Percentiles rank a stretch among this genome's conserved stretches.
phyloP scores from a whole-genome alignment of 2,888 invertebrate species.

The Drosophila eohydei region DNA sequence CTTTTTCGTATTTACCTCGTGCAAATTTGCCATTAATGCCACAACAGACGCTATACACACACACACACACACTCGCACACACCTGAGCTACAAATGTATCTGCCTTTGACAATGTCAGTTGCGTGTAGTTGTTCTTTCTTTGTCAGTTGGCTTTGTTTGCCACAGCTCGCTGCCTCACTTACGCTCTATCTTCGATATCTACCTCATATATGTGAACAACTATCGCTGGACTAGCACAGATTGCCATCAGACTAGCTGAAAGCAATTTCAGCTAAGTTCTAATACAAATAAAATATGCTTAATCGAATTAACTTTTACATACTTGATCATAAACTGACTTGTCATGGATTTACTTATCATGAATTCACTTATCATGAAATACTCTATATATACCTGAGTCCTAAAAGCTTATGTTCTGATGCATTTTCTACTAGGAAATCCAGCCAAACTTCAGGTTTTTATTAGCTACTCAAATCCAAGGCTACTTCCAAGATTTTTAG shows the following conservation, averaged over 20 bases:
- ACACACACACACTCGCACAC: constrained; percentile 9
- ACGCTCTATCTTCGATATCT: constrained; percentile 38
- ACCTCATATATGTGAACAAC: neutral
- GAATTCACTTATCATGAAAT: too few relatives aligned
- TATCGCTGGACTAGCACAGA: constrained; percentile 6
- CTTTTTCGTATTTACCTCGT: constrained; percentile 70
- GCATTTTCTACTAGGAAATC: neutral
- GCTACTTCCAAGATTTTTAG: neutral
- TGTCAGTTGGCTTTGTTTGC: constrained; percentile 60
- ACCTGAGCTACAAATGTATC: constrained; percentile 60
- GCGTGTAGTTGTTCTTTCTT: constrained; percentile 41
- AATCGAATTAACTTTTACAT: neutral
- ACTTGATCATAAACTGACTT: neutral
- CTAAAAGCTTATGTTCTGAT: too few relatives aligned
- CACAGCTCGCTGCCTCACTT: constrained; percentile 45
- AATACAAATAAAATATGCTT: neutral
- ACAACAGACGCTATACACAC: constrained; percentile 63
- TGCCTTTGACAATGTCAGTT: constrained; percentile 58
- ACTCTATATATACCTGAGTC: neutral
- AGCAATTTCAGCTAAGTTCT: neutral
- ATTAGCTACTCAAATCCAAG: neutral
- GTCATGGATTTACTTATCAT: neutral
- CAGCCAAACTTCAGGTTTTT: neutral
- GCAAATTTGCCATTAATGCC: constrained; percentile 80
- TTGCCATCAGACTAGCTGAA: neutral